Base-by-base conservation (phyloP, 64 coral and sea anemone genomes). In the Pocillopora damicornis region DNA sequence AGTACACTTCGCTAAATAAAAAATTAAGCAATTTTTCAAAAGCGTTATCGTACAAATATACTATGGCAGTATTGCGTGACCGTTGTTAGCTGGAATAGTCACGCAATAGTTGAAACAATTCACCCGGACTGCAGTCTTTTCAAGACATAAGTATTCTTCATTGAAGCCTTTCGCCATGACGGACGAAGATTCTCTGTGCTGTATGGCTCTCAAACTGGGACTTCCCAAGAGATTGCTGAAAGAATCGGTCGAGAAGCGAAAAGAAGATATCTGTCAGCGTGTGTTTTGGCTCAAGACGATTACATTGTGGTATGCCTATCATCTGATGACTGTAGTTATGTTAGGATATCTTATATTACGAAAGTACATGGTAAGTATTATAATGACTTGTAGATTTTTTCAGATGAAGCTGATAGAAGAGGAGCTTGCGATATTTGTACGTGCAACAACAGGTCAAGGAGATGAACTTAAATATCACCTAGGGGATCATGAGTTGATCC, bases 151-250 rank as follows among this genome's bases (percentile, higher is more conserved):
- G 58, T 34, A 2, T 60, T 15, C 0, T 13, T 22, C 63, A 85
- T 18, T 26, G 60, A 10, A 15, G 1, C 18, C 71, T 13, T 57
- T 35, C 89, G 94, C 91, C 16, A 98, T 98, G 95, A 92, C 88
- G 95, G 95, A 91, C 74, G 79, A 91, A 81, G 66, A 79, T 68
- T 98, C 17, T 89, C 84, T 14, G 87, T 98, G 81, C 87, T 98
- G 42, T 98, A 84, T 63, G 96, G 92, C 4, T 98, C 96, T 15
- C 96, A 98, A 58, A 98, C 96, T n/a, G 96, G 96, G 16, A 98
- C 96, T 61, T 92, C 96, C 57, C 83, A 94, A 83, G 96, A 98
- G 57, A 82, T 98, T 18, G 90, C 96, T 18, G 96, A 98, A 90
- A 89, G 96, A 77, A 94, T 94, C 23, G 92, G 92, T 8, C 87